phyloP scores from a whole-genome alignment of 2,888 invertebrate species.

The Drosophila picticornis region DNA sequence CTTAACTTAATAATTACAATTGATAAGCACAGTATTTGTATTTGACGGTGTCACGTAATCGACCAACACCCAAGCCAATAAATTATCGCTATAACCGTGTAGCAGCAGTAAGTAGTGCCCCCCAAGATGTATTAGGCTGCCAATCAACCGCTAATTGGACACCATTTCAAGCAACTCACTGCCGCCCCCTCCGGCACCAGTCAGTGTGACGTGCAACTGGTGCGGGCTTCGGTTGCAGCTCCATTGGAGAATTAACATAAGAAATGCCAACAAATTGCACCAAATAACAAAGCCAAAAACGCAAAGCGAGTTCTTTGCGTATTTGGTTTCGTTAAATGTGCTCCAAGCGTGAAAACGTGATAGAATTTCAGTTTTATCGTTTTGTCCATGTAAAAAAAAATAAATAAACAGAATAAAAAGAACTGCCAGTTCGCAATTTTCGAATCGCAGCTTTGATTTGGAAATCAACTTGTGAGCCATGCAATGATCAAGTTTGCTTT shows the following conservation, averaged over 20 bases:
- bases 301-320: constrained; percentile 41
- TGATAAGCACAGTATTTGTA: too few relatives aligned
- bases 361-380: constrained; percentile 59
- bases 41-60: constrained; percentile 24
- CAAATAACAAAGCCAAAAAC: constrained; percentile 73
- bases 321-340: constrained; percentile 69
- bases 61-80: constrained; percentile 27
- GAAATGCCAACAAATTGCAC: constrained; percentile 72
- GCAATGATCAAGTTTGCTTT: constrained; percentile 25
- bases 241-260: constrained; percentile 57
- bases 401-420: constrained; percentile 32
- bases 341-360: constrained; percentile 78
- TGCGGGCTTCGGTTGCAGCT: constrained; percentile 10
- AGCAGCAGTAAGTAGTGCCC: constrained; percentile 11
- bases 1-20: neutral
- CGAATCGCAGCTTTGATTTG: constrained; percentile 56
- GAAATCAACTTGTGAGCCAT: constrained; percentile 52
- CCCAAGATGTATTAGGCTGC: constrained; percentile 46
- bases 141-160: constrained; percentile 68
- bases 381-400: constrained; percentile 54
- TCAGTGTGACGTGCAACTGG: constrained; percentile 5
- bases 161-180: constrained; percentile 23
- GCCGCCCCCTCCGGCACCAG: neutral
- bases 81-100: constrained; percentile 20
- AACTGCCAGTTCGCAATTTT: constrained; percentile 58